Evolutionary conservation across 2,113 vertebrate genomes (phyloP).

Genomic region (Xiphophorus couchianus): DNA sequence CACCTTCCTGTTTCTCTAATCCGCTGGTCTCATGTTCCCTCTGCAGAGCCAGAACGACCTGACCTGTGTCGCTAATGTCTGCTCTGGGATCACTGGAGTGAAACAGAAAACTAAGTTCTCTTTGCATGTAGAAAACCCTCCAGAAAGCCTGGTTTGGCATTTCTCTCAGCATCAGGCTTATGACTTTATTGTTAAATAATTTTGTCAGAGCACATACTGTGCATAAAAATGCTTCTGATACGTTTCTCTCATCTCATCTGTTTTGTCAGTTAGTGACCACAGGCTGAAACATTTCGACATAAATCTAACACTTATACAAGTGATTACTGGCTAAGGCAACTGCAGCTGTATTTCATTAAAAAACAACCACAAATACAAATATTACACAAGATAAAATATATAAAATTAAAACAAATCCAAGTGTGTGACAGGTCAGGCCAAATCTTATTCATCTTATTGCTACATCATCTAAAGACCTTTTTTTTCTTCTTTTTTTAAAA

Average conservation of each 20-base stretch:
- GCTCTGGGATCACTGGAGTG: constrained; percentile 2
- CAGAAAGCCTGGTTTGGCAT: background rate
- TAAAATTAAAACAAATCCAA: background rate
- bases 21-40: background rate
- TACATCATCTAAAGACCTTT: background rate
- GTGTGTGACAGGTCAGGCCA: background rate
- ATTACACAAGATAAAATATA: too few relatives aligned
- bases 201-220: background rate
- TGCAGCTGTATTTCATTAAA: too few relatives aligned
- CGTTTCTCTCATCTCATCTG: background rate
- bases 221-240: background rate
- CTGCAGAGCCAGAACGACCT: background rate
- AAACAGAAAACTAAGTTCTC: background rate
- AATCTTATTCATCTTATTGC: background rate
- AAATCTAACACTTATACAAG: too few relatives aligned
- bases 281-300: too few relatives aligned
- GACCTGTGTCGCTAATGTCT: background rate
- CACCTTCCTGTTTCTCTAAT: background rate
- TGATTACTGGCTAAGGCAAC: too few relatives aligned
- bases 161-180: background rate
- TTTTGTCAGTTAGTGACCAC: background rate
- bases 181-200: background rate
- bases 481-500: too few relatives aligned
- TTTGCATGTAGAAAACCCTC: background rate
- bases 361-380: too few relatives aligned